These are phyloP conservation scores for Papilio xuthus DNA, from an alignment of 1,140 invertebrate genomes.

Conservation along the genomic window DNA sequence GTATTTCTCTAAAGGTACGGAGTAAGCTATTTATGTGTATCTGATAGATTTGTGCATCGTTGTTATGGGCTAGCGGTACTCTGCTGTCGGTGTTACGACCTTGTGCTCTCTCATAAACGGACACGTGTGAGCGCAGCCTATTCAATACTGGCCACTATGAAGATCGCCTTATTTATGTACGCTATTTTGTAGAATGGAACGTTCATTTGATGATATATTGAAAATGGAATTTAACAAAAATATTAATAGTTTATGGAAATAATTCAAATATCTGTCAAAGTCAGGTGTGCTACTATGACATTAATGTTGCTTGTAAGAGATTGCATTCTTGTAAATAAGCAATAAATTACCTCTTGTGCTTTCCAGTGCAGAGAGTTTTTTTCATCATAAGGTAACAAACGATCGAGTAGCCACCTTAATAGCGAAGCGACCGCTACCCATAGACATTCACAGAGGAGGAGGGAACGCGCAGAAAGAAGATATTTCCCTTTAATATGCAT, in stretches of 20 bases:
- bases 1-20: not conserved
- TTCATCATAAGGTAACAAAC: no score
- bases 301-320: no score
- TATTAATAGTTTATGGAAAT: not conserved
- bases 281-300: no score
- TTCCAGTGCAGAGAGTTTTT: no score
- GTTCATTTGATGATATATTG: not conserved
- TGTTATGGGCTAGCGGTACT: slow-evolving; percentile 50
- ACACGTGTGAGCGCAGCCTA: slow-evolving; percentile 49
- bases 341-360: no score
- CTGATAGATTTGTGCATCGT: slow-evolving; percentile 32
- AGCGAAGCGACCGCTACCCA: no score
- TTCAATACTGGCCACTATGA: slow-evolving; percentile 33
- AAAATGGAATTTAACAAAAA: not conserved
- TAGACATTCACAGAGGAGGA: no score
- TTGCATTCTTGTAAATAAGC: no score
- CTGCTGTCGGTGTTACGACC: slow-evolving; percentile 53
- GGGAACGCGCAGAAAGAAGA: no score
- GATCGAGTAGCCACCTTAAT: no score
- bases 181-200: not conserved
- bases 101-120: slow-evolving; percentile 57
- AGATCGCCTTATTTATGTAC: slow-evolving; percentile 24
- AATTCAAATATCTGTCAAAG: no score
- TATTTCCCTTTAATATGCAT: no score
- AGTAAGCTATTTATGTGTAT: not conserved